Evolutionary conservation across 2,113 vertebrate genomes (phyloP), one percentile per base, ranked within the genome.

Genomic region (Nyctereutes procyonoides): DNA sequence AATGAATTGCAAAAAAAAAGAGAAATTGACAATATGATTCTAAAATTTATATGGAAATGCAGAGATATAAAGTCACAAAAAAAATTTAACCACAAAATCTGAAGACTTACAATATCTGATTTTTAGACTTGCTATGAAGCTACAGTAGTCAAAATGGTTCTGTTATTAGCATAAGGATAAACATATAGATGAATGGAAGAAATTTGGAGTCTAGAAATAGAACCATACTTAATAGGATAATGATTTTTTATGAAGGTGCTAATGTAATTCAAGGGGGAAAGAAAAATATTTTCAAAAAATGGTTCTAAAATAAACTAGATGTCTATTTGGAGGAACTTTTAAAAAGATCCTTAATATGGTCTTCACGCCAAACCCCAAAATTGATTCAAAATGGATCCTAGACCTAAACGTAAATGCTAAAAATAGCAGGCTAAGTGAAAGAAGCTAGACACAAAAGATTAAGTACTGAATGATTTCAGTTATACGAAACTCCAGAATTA

Each of bases 151-250:
- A 65, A 6, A 55, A 77, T 56, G 63, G 26, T 62, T 55, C 17
- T 32, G 12, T n/a, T n/a, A 28, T 79, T n/a, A 38, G 38, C 16
- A 22, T 53, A 62, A 81, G 38, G 63, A 38, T 73, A 62, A 24
- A 88, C 12, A 35, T 62, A 32, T 9, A 71, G 55, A 58, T 94
- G 38, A 60, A 62, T 81, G 63, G n/a, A 71, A 51, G 55, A 71
- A 80, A 94, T 55, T 83, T 90, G 56, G 67, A 84, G 28, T 76
- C n/a, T 90, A 76, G 58, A 56, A 95, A 63, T 89, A 76, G 48
- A 90, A 55, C 30, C n/a, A 20, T 74, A 63, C 43, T 79, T 87
- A 74, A 74, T 55, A 55, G 55, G 30, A 38, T 82, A 56, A 84
- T 84, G 63, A 80, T 60, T 84, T 95, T 76, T 90, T 83, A 63